Evolutionary conservation across 2,888 invertebrate species (phyloP), one percentile per base, ranked within the genome.

Genomic region (Tortrix viridana): DNA sequence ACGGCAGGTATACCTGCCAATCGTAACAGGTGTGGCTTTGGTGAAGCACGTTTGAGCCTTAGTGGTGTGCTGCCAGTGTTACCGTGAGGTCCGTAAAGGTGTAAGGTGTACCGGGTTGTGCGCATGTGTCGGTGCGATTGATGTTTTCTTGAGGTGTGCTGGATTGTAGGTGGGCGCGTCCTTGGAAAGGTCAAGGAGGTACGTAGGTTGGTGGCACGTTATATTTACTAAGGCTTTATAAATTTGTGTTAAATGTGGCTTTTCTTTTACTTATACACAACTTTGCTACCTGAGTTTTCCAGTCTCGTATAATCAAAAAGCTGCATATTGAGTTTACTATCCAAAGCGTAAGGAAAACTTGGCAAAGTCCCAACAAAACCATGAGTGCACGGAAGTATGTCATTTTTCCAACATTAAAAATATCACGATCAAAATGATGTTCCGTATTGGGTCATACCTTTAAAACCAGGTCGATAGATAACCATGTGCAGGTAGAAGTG

Each of bases 101-200:
- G 46, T 26, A 48, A 70, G 66, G 68, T 69, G 66, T 69, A 62
- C 68, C 70, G 65, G 65, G 79, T 76, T 80, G 88, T 91, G 91
- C 90, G 91, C 91, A 91, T 91, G 91, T 91, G 90, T 90, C 81
- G 84, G 73, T 76, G 76, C 83, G 85, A 91, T 91, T 91, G 91
- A 91, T 89, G 89, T 91, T 90, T 89, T 80, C 89, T 89, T 89
- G 90, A 91, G 91, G 91, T 89, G 89, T 77, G 83, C 88, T 89
- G 86, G 87, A 89, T 90, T 86, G 74, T 76, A 85, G 89, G 88
- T 87, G 84, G 84, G 84, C 72, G 81, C 83, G 84, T 80, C 87
- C 88, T 82, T 83, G 68, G 49, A 63, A 71, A 82, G 82, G 82
- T 83, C 83, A 71, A 53, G 59, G 32, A 54, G 66, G 60, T 62